phyloP scores from a whole-genome alignment of 2,113 vertebrate genomes.

The Spea multiplicata region DNA sequence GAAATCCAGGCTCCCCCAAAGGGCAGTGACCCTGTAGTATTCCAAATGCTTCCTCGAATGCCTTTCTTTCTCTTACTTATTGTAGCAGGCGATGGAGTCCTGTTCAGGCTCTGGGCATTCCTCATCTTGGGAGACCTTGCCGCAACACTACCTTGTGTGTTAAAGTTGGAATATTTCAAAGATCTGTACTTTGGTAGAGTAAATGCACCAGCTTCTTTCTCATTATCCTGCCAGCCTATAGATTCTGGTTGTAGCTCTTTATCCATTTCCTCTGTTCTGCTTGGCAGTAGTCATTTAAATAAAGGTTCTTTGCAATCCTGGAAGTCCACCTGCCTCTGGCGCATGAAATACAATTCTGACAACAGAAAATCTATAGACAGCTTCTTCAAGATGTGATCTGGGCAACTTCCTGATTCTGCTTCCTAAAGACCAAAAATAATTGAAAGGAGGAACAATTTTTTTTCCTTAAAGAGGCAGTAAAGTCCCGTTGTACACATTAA shows the following conservation, averaged over 20 bases:
- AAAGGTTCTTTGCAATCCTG: neutral
- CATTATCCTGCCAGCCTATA: neutral
- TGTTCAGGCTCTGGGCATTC: constrained; percentile 24
- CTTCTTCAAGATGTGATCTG: constrained; percentile 11
- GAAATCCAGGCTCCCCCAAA: constrained; percentile 44
- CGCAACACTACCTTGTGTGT: neutral
- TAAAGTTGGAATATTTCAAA: neutral
- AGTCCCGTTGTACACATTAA: no score
- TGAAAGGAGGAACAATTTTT: constrained; percentile 16
- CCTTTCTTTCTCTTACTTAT: constrained; percentile 57
- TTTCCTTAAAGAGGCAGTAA: constrained; percentile 8
- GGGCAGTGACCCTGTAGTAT: constrained; percentile 50
- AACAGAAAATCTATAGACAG: neutral
- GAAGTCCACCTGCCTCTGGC: neutral
- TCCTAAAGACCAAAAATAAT: constrained; percentile 16
- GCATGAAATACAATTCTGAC: neutral
- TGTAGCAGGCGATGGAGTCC: neutral
- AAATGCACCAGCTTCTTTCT: neutral
- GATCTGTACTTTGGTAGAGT: neutral
- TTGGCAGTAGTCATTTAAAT: constrained; percentile 1
- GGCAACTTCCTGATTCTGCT: constrained; percentile 45
- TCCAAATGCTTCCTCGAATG: constrained; percentile 59
- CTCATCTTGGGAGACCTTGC: constrained; percentile 15
- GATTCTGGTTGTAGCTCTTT: neutral
- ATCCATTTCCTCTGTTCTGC: neutral